Percentiles rank a stretch among this genome's conserved stretches.
These are phyloP conservation scores for Melanophora roralis DNA, from an alignment of 2,888 invertebrate genomes.

Conservation along the genomic window DNA sequence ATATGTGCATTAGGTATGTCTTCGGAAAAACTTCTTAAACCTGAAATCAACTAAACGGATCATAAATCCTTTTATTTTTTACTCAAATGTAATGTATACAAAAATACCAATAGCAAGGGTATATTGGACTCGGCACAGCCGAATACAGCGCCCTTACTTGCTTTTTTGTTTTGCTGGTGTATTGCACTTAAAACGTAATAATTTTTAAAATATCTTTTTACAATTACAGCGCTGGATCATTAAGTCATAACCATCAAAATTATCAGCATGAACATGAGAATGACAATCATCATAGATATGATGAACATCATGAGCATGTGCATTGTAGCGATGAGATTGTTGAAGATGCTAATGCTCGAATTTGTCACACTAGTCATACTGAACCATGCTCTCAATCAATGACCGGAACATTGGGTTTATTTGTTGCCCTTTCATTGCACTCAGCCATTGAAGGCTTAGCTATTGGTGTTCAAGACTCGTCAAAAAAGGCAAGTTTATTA, in stretches of 20 bases:
- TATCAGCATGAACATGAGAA: conserved; percentile 4
- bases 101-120: too few relatives aligned
- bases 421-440: conserved; percentile 87
- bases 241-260: background rate
- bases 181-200: too few relatives aligned
- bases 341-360: conserved; percentile 73
- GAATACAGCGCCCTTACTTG: too few relatives aligned
- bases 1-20: too few relatives aligned
- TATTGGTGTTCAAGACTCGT: conserved; percentile 84
- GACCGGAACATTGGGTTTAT: conserved; percentile 82
- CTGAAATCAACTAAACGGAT: too few relatives aligned
- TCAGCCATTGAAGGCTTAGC: conserved; percentile 89
- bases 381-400: conserved; percentile 82
- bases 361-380: conserved; percentile 83
- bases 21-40: too few relatives aligned
- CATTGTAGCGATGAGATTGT: conserved; percentile 67
- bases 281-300: background rate
- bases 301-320: conserved; percentile 9
- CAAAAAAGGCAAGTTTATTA: conserved; percentile 79
- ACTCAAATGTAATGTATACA: too few relatives aligned
- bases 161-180: too few relatives aligned
- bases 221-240: background rate
- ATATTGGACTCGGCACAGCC: too few relatives aligned
- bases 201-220: background rate
- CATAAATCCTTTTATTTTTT: too few relatives aligned